A percentile compares a stretch with the other conserved stretches of the same genome.
These are phyloP conservation scores for Colletes gigas DNA, from an alignment of 1,140 invertebrate genomes.

Conservation along the genomic window DNA sequence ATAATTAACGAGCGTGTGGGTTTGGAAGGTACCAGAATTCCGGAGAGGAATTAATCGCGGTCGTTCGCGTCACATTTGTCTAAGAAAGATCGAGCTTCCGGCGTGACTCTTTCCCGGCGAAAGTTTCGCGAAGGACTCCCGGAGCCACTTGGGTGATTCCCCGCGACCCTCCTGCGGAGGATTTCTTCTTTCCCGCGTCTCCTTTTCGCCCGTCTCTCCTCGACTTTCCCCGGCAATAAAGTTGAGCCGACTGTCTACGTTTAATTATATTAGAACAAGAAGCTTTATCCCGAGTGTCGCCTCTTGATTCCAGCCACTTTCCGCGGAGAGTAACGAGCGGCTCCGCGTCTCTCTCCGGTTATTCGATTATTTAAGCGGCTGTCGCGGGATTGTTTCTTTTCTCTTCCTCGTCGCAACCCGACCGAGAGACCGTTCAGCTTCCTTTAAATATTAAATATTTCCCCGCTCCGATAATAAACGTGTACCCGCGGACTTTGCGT, in stretches of 20 bases:
- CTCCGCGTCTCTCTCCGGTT: not conserved
- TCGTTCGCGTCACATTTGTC: not conserved
- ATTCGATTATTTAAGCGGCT: slow-evolving; percentile 11
- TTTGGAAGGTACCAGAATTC: too few relatives aligned
- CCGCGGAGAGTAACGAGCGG: not conserved
- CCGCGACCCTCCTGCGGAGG: not conserved
- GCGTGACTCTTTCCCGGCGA: not conserved
- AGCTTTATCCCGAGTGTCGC: not conserved
- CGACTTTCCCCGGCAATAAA: slow-evolving; percentile 7
- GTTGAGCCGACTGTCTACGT: slow-evolving; percentile 21
- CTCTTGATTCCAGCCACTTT: not conserved
- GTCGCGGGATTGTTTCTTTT: not conserved
- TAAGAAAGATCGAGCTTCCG: not conserved
- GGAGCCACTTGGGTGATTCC: not conserved
- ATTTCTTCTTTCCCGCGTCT: not conserved
- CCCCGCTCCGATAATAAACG: too few relatives aligned
- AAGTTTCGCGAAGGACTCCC: not conserved
- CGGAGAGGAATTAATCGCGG: not conserved
- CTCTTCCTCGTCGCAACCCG: not conserved
- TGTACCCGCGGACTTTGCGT: too few relatives aligned
- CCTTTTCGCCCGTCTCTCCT: too few relatives aligned
- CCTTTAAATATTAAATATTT: too few relatives aligned
- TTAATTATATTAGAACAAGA: slow-evolving; percentile 33
- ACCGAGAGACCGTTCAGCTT: too few relatives aligned
- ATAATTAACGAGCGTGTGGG: too few relatives aligned